Base-by-base conservation (phyloP, 2,888 invertebrate species). In the Agonopterix alstromeriana region DNA sequence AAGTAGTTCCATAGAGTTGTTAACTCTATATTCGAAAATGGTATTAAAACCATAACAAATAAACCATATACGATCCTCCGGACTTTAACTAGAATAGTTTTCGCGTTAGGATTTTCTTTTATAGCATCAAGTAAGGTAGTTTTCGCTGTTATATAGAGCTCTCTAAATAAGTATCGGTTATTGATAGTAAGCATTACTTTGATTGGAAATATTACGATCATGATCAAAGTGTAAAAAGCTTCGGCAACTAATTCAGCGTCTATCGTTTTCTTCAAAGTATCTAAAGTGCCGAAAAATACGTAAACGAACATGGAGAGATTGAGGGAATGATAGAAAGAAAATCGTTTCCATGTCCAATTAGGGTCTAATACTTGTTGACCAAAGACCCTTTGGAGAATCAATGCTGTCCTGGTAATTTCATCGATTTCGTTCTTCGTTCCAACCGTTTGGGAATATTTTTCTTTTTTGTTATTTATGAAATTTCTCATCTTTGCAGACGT, bases 361-460 rank as follows among this genome's bases (percentile, higher is more conserved):
- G 80, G 73, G 45, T 82, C 64, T 4, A 83, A 57, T 35, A 82
- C 61, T 53, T 82, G 80, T 40, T 75, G 73, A 0, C 80, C 82
- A 10, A 74, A 67, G 10, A 76, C 49, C 43, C 64, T 60, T 47
- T 80, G 80, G 4, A 63, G 52, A 12, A 73, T 53, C 35, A 82
- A 56, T 10, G 68, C 62, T 0, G 61, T 41, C 8, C 50, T 48
- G 42, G 71, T 58, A 36, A 68, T 69, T 45, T 70, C 57, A 52
- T 82, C 80, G 7, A 81, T 50, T 51, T 71, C 70, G 35, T 62
- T 76, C 49, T 57, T 58, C 43, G 55, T 52, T 0, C 78, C 82
- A 0, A 73, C 61, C n/a, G 82, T 81, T 50, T 57, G 61, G 8
- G 66, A 63, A 56, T 60, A 63, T 36, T 66, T 63, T 51, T 62